phyloP scores from a whole-genome alignment of 2,888 invertebrate genomes.

The Nebria salina region DNA sequence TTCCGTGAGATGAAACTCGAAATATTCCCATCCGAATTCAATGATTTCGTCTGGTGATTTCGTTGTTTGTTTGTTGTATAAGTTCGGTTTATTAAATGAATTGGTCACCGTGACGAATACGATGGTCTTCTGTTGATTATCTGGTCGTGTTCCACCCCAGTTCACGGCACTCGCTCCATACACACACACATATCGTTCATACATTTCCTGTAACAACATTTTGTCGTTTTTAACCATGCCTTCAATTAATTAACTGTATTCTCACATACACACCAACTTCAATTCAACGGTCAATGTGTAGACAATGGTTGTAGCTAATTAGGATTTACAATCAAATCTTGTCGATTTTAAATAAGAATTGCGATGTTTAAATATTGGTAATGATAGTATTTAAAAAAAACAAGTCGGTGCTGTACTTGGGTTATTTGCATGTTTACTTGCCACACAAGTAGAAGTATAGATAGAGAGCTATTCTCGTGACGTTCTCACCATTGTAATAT shows the following conservation, averaged over 20 bases:
- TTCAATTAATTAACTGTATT: conserved; percentile 12
- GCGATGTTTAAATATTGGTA: conserved; percentile 11
- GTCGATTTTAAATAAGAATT: neutral
- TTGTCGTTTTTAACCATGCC: neutral
- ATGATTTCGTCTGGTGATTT: neutral
- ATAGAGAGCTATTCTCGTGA: neutral
- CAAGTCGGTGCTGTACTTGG: neutral
- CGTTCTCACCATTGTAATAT: conserved; percentile 31
- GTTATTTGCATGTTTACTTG: conserved; percentile 6
- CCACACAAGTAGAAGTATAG: conserved; percentile 4
- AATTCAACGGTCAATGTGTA: no score
- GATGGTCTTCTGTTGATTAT: conserved; percentile 23
- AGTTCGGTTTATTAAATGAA: neutral
- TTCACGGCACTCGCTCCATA: conserved; percentile 11
- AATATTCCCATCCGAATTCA: conserved; percentile 14
- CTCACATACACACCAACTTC: neutral
- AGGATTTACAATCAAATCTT: neutral
- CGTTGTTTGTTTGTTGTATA: conserved; percentile 5
- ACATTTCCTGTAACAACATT: conserved; percentile 29
- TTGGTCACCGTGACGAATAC: conserved; percentile 20
- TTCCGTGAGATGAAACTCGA: conserved; percentile 3
- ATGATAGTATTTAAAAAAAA: neutral
- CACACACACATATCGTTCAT: neutral
- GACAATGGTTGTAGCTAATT: no score
- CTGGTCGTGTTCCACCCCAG: conserved; percentile 28